Conservation (phyloP, 2,113 vertebrate genomes). For the Noctilio leporinus region DNA sequence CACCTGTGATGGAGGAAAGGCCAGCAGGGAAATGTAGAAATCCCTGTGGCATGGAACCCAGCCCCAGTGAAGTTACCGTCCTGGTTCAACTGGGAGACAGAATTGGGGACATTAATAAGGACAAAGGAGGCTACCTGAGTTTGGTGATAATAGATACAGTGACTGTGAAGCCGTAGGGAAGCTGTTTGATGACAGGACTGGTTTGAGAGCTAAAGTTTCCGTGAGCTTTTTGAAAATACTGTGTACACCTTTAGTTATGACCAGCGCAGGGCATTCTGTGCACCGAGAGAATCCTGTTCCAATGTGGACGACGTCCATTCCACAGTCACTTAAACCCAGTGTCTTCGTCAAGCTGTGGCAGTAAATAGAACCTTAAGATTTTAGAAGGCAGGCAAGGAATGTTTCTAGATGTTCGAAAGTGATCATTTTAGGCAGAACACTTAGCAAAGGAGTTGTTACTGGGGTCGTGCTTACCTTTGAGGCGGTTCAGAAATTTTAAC, state of each 20-base stretch:
- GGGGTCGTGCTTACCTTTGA: not conserved
- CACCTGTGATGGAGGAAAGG: not conserved
- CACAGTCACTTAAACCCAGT: not conserved
- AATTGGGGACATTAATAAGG: not conserved
- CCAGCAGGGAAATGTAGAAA: not conserved
- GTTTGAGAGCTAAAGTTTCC: not conserved
- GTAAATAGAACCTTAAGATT: not conserved
- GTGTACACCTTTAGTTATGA: not conserved
- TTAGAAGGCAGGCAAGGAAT: not conserved
- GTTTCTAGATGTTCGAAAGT: slow-evolving; percentile 26
- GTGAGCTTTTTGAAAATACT: not conserved
- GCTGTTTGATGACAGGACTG: not conserved
- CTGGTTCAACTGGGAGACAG: not conserved
- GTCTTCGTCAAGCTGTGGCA: not conserved
- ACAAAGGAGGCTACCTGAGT: not conserved
- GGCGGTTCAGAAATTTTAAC: not conserved
- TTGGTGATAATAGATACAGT: too few species aligned
- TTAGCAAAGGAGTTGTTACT: not conserved
- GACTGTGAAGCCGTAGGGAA: not conserved
- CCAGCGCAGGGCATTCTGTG: not conserved
- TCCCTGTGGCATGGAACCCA: not conserved
- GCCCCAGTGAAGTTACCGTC: not conserved
- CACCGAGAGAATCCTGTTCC: not conserved
- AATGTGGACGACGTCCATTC: not conserved
- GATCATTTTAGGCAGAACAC: not conserved